phyloP scores from a whole-genome alignment of 2,888 invertebrate species.

The Leistus spinibarbis region DNA sequence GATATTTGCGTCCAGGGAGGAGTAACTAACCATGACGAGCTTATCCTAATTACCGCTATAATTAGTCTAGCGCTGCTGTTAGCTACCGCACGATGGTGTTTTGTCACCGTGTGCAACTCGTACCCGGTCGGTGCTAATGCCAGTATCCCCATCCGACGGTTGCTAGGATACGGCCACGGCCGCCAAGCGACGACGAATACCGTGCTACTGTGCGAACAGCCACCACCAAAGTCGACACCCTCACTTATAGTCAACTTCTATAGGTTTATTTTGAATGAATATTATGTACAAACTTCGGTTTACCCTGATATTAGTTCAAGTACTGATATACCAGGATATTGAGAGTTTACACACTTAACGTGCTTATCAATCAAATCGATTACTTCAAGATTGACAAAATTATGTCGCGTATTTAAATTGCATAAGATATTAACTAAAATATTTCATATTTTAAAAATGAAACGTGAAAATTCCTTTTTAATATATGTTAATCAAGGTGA shows the following conservation, averaged over 20 bases:
- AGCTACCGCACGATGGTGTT: constrained; percentile 49
- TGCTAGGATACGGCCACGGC: constrained; percentile 26
- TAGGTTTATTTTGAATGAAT: neutral
- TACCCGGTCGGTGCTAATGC: neutral
- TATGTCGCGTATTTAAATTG: too few species aligned
- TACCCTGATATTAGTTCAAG: neutral
- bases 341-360: too few species aligned
- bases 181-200: constrained; percentile 22
- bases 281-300: neutral
- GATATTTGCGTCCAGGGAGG: constrained; percentile 19
- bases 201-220: neutral
- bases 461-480: too few species aligned
- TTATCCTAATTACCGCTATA: constrained; percentile 58
- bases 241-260: neutral
- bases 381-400: too few species aligned
- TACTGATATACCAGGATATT: neutral
- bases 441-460: too few species aligned
- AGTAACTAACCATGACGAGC: constrained; percentile 55
- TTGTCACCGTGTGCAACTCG: constrained; percentile 48
- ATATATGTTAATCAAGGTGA: too few species aligned
- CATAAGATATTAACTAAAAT: too few species aligned
- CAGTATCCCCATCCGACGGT: neutral
- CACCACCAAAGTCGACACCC: constrained; percentile 1
- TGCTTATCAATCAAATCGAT: neutral
- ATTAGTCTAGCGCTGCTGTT: constrained; percentile 54